phyloP scores from a whole-genome alignment of 2,797 vertebrate species.

The Mus caroli region DNA sequence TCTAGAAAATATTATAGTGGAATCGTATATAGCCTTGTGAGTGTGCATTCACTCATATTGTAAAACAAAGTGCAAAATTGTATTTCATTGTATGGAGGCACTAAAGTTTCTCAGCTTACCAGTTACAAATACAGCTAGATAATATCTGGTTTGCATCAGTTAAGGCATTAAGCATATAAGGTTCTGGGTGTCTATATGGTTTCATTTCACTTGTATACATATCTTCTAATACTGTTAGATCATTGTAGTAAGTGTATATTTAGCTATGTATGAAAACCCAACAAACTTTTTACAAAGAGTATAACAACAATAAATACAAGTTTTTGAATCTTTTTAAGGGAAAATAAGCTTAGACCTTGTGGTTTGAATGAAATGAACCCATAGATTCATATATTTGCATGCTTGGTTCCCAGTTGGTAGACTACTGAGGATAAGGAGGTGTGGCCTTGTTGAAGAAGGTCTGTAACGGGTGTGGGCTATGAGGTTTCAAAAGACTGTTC shows the following conservation, averaged over 20 bases:
- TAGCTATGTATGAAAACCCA: slow-evolving; percentile 46
- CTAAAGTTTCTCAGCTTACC: slow-evolving; percentile 24
- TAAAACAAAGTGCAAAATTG: background rate
- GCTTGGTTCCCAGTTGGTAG: background rate
- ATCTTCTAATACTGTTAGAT: background rate
- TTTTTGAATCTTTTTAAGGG: slow-evolving; percentile 52
- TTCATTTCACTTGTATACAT: slow-evolving; percentile 62
- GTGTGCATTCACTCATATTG: background rate
- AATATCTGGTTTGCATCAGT: slow-evolving; percentile 28
- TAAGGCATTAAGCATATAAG: background rate
- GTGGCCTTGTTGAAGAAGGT: background rate
- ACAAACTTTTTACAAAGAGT: slow-evolving; percentile 50
- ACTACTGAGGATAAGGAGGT: background rate
- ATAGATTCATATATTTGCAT: background rate
- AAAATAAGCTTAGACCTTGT: slow-evolving; percentile 50
- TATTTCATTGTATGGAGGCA: background rate
- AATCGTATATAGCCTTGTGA: slow-evolving; percentile 30
- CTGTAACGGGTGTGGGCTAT: background rate
- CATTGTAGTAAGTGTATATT: background rate
- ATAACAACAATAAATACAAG: background rate
- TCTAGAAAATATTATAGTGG: background rate
- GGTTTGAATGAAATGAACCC: background rate
- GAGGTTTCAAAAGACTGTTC: background rate
- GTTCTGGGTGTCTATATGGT: slow-evolving; percentile 21
- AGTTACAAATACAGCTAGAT: background rate